Evolutionary conservation across 1,140 invertebrate species (phyloP).

Genomic region (Mactra quadrangularis): DNA sequence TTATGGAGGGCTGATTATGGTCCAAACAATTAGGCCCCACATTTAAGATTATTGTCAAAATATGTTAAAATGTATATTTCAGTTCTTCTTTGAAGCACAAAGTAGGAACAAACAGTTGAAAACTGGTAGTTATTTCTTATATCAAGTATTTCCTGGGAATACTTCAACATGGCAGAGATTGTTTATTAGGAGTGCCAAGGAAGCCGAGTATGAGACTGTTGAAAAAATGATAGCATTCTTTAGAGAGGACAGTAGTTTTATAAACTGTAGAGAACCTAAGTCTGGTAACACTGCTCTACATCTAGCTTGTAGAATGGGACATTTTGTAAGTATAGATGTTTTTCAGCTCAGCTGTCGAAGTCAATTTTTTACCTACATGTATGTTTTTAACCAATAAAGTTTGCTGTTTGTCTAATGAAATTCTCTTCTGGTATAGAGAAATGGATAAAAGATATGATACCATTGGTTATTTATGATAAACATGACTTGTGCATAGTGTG

Average conservation of each 20-base stretch:
- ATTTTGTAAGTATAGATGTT: constrained; percentile 77
- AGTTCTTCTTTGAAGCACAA: constrained; percentile 80
- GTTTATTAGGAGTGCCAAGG: constrained; percentile 78
- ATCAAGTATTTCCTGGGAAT: constrained; percentile 82
- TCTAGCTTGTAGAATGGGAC: constrained; percentile 78
- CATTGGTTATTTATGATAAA: too few species aligned
- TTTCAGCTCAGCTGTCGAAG: too few species aligned
- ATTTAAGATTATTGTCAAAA: too few species aligned
- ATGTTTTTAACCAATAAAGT: too few species aligned
- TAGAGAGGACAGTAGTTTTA: constrained; percentile 75
- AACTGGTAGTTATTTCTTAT: constrained; percentile 79
- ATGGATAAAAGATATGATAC: too few species aligned
- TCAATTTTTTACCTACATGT: too few species aligned
- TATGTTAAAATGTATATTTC: too few species aligned
- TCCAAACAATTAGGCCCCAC: too few species aligned
- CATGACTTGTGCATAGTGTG: too few species aligned
- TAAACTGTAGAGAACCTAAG: constrained; percentile 80
- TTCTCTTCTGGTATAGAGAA: too few species aligned
- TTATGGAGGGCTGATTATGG: too few species aligned
- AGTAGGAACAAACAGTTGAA: constrained; percentile 81
- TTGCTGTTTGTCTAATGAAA: too few species aligned
- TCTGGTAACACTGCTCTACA: constrained; percentile 81
- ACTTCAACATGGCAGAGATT: constrained; percentile 78
- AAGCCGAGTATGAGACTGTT: constrained; percentile 79
- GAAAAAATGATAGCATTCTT: constrained; percentile 82